A percentile compares a stretch with the other conserved stretches of the same genome.
Evolutionary conservation across 2,113 vertebrate genomes (phyloP).

Genomic region (Oplegnathus fasciatus): DNA sequence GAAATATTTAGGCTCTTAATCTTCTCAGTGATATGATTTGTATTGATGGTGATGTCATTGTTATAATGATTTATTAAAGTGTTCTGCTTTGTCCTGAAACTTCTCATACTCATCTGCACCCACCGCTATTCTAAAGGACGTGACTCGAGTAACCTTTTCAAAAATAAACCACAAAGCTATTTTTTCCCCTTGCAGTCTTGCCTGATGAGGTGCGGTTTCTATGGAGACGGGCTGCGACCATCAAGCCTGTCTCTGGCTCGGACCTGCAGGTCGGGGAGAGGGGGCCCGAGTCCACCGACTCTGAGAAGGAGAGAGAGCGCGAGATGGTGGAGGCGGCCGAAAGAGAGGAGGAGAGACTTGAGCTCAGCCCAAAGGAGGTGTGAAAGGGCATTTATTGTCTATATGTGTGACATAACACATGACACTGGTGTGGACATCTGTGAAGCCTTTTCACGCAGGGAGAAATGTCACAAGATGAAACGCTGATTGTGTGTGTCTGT

Average conservation of each 20-base stretch:
- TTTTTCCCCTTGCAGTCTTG: constrained; percentile 65
- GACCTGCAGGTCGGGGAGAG: constrained; percentile 40
- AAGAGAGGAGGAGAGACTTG: constrained; percentile 29
- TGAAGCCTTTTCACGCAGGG: neutral
- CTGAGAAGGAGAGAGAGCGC: constrained; percentile 44
- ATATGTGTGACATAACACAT: too few species aligned
- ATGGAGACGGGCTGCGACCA: constrained; percentile 74
- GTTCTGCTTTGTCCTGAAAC: neutral
- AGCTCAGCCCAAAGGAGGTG: constrained; percentile 55
- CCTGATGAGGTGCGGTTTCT: constrained; percentile 68
- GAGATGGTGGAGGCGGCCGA: neutral
- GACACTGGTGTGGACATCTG: neutral
- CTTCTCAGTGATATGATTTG: neutral
- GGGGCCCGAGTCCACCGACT: constrained; percentile 68
- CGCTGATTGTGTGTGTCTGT: constrained; percentile 20
- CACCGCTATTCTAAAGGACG: constrained; percentile 21
- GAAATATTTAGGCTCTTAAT: neutral
- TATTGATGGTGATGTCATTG: neutral
- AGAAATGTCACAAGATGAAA: constrained; percentile 5
- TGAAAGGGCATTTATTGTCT: neutral
- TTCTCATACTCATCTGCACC: neutral
- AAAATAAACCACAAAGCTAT: constrained; percentile 48
- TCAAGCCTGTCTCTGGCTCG: constrained; percentile 53
- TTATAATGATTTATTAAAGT: neutral
- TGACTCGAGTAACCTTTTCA: constrained; percentile 51